Percentiles rank a stretch among this genome's conserved stretches.
Evolutionary conservation across 2,888 invertebrate species (phyloP).

Genomic region (Thera britannica): DNA sequence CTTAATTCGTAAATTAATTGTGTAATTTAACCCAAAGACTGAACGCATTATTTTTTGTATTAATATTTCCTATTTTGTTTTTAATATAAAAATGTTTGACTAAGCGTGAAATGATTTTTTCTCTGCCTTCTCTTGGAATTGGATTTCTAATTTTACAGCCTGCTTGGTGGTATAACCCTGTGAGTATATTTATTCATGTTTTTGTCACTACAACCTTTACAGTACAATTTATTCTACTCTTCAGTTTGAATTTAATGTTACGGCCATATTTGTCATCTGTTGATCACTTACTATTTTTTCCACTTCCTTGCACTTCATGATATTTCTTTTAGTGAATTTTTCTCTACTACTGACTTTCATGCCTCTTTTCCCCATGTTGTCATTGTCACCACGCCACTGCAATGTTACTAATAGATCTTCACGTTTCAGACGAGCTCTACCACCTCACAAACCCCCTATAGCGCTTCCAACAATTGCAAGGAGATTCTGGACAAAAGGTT

Average conservation of each 20-base stretch:
- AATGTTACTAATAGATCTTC: slow-evolving; percentile 19
- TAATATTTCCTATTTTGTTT: slow-evolving; percentile 36
- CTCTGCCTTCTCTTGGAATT: slow-evolving; percentile 66
- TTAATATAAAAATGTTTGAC: slow-evolving; percentile 43
- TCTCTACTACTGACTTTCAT: too few species aligned
- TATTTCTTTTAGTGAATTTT: too few species aligned
- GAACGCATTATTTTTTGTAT: slow-evolving; percentile 17
- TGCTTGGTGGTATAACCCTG: slow-evolving; percentile 97
- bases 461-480: slow-evolving; percentile 89
- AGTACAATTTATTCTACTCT: neutral
- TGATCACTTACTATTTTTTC: too few species aligned
- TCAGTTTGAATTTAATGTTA: too few species aligned
- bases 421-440: slow-evolving; percentile 91
- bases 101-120: slow-evolving; percentile 45
- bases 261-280: too few species aligned
- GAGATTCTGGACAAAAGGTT: slow-evolving; percentile 92
- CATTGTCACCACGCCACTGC: neutral
- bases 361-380: too few species aligned
- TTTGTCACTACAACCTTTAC: neutral
- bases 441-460: slow-evolving; percentile 85
- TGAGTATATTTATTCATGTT: slow-evolving; percentile 85
- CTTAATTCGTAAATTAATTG: slow-evolving; percentile 22
- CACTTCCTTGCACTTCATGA: too few species aligned
- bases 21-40: slow-evolving; percentile 25
- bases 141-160: slow-evolving; percentile 85